Evolutionary conservation across 2,888 invertebrate genomes (phyloP), one percentile per base, ranked within the genome.

Genomic region (Orthosia gothica): DNA sequence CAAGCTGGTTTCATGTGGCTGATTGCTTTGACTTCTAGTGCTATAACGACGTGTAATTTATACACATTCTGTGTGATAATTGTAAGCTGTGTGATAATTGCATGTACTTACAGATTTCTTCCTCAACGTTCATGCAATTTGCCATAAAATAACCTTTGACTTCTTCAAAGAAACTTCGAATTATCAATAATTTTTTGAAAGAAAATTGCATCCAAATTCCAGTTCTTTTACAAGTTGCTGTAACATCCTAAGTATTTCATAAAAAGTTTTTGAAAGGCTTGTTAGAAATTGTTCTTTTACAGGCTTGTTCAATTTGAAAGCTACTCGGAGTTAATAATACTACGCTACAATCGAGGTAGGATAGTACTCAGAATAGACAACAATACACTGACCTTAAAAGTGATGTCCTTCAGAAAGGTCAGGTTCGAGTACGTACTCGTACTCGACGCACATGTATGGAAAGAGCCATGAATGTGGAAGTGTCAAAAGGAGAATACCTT

Each of bases 381-480:
- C 23, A 49, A 45, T 54, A 54, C 32, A 20, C 40, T 72, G 26
- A 64, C 63, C 40, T 58, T 72, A 47, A 52, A 49, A 50, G 59
- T 55, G 20, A 61, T 16, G 49, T 50, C 49, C 59, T 76, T 74
- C 49, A 64, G 49, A 74, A 80, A 74, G 54, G 59, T 80, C 64
- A 80, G 45, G 64, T 61, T 73, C 74, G 54, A 76, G 59, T 23
- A 50, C 20, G 9, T 45, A 70, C n/a, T 54, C 40, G 16, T 45
- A 62, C 15, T 45, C 72, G 45, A n/a, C 47, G n/a, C 57, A 54
- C 45, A n/a, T 40, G 45, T 59, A 59, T 63, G 40, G 11, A 80
- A 55, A 61, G n/a, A 50, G 79, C 49, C 74, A 73, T 65, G 74
- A 80, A 76, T 80, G 62, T 79, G 16, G n/a, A 57, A 71, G 59